These are phyloP conservation scores for Pangasius krempfi DNA, from an alignment of 2,797 vertebrate species.

Conservation along the genomic window DNA sequence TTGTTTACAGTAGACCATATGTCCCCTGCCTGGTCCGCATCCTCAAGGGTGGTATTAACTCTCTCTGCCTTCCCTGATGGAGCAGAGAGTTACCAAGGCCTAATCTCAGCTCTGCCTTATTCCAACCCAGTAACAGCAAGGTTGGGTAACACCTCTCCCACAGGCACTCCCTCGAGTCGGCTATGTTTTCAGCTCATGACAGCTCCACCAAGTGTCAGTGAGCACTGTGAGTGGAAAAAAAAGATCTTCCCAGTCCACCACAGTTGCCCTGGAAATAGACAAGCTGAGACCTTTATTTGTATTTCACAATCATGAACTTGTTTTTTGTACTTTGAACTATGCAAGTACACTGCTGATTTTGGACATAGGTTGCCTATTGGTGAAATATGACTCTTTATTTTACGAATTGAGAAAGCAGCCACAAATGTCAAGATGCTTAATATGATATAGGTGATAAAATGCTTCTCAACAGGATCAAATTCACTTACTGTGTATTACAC, in stretches of 20 bases:
- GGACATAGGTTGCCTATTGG: background rate
- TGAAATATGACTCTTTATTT: background rate
- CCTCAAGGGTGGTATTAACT: constrained; percentile 38
- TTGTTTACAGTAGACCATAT: constrained; percentile 55
- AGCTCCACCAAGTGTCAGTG: constrained; percentile 34
- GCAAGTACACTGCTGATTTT: constrained; percentile 13
- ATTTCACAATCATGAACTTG: constrained; percentile 27
- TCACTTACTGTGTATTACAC: constrained; percentile 3
- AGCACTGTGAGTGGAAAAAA: constrained; percentile 39
- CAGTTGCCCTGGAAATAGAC: constrained; percentile 36
- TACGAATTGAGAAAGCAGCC: background rate
- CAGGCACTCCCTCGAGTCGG: constrained; percentile 43
- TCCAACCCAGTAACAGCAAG: constrained; percentile 40
- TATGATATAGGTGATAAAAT: background rate
- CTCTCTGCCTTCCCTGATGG: constrained; percentile 32
- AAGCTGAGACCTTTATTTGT: constrained; percentile 13
- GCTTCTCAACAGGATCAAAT: background rate
- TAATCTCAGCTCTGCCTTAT: constrained; percentile 34
- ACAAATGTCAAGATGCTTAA: constrained; percentile 6
- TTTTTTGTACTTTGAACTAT: background rate
- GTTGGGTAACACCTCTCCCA: constrained; percentile 53
- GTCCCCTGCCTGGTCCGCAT: constrained; percentile 23
- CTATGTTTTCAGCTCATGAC: constrained; percentile 55
- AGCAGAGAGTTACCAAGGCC: constrained; percentile 37
- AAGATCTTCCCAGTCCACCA: background rate